Evolutionary conservation across 2,113 vertebrate genomes (phyloP).

Genomic region (Chlamydotis undulata): DNA sequence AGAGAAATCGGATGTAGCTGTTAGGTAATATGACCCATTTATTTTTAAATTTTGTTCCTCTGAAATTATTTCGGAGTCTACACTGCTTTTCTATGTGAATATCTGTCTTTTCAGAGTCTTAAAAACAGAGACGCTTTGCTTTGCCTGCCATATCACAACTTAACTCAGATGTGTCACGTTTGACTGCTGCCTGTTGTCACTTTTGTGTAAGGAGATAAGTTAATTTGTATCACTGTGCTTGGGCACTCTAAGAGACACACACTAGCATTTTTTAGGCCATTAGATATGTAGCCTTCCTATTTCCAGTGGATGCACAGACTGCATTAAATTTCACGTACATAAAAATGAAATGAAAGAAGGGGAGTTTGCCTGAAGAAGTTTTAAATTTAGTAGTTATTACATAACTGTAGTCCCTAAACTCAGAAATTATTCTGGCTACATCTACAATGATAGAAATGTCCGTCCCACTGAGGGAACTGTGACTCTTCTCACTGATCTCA

Average conservation of each 20-base stretch:
- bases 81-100: background rate
- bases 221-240: background rate
- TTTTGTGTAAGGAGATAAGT: background rate
- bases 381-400: background rate
- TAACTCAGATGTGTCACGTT: accelerated
- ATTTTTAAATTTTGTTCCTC: background rate
- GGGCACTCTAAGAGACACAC: background rate
- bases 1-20: background rate
- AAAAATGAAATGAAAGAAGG: background rate
- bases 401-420: background rate
- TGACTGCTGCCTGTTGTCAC: background rate
- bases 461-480: background rate
- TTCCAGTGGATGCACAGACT: background rate
- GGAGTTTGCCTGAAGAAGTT: background rate
- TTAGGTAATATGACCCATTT: background rate
- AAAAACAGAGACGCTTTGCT: background rate
- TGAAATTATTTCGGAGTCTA: background rate
- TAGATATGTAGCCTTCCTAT: background rate
- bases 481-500: background rate
- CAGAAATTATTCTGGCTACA: background rate
- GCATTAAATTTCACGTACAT: background rate
- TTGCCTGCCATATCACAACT: background rate
- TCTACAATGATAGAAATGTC: background rate
- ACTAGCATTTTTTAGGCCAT: background rate
- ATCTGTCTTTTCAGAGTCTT: background rate